Conservation (phyloP, 2,113 vertebrate species). For the Zosterops hypoxanthus region DNA sequence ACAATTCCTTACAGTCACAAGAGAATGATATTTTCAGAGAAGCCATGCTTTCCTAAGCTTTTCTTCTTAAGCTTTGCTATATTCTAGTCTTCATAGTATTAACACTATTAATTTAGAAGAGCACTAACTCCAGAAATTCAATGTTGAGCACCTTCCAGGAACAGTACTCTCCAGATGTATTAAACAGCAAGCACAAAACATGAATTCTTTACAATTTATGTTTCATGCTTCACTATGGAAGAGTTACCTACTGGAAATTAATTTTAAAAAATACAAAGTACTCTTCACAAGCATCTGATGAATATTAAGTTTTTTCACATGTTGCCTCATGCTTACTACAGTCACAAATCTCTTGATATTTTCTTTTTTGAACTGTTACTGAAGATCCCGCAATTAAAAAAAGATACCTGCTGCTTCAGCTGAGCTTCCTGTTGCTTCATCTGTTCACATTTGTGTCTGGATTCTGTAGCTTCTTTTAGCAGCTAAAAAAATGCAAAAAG, state of each 20-base stretch:
- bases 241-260: background rate
- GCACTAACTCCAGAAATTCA: background rate
- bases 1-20: background rate
- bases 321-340: background rate
- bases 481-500: conserved; percentile 75
- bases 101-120: background rate
- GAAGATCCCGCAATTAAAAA: background rate
- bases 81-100: background rate
- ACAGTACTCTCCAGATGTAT: background rate
- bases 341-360: background rate
- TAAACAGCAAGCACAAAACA: background rate
- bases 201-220: background rate
- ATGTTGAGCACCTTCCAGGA: background rate
- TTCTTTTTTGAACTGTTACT: background rate
- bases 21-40: background rate
- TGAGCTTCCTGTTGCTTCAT: conserved; percentile 97
- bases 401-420: conserved; percentile 91
- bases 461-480: conserved; percentile 93
- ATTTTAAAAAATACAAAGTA: background rate
- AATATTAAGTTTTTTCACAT: background rate
- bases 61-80: background rate
- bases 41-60: background rate
- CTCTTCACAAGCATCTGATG: background rate
- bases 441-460: conserved; percentile 94
- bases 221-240: background rate